Base-by-base conservation (phyloP, 2,888 invertebrate species). In the Glyphotaelius pellucidus region DNA sequence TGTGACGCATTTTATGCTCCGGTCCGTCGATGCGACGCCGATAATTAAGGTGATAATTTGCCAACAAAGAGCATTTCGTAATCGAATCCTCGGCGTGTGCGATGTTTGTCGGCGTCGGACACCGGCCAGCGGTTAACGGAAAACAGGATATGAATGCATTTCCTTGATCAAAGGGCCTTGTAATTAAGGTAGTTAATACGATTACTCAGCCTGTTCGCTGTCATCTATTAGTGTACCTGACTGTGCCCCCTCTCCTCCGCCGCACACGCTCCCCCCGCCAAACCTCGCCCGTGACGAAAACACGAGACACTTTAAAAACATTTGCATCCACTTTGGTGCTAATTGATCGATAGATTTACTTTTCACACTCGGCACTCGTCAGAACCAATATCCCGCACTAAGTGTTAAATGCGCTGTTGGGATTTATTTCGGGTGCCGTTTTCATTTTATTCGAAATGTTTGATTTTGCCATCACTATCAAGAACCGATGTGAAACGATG, bases 141-240 rank as follows among this genome's bases (percentile, higher is more conserved):
- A 92, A 95, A 95, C 97, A 97, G 97, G 97, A 97, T 97, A 97
- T 97, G 96, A 97, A 96, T 97, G 96, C 96, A 97, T 97, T 97
- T 97, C 97, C 97, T 96, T 96, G 95, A 95, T 96, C 96, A 95
- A 96, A 96, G 95, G 96, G 96, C 95, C 95, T 95, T 95, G 96
- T 96, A 96, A 97, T 97, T 97, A 97, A 95, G 96, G 96, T 96
- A 95, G 96, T 95, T 97, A 97, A 97, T 97, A 95, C 96, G 96
- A 97, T 97, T 97, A 97, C 95, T 95, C 95, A 95, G 95, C 95
- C 95, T 95, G 83, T 92, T 90, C 84, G 90, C 67, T 25, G 67
- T n/a, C 67, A 25, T 67, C 67, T 67, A 67, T 67, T 25, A 32
- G 80, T 80, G 25, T 67, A 67, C 79, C 67, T 84, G 31, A 19